Evolutionary conservation across 2,888 invertebrate species (phyloP).

Genomic region (Frankliniella fusca): DNA sequence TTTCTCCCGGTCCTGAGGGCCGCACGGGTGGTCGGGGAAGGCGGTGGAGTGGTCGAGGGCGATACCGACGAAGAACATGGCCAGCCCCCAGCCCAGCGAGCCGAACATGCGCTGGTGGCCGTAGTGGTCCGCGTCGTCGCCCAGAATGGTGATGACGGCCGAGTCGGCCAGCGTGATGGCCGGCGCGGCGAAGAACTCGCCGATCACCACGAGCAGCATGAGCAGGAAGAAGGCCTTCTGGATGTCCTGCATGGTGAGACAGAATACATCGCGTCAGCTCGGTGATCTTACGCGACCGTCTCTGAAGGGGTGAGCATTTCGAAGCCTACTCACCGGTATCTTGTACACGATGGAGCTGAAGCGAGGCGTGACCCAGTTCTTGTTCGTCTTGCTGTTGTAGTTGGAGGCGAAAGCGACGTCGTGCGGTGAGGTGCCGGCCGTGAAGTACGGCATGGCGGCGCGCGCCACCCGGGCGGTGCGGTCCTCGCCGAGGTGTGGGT

Average conservation of each 20-base stretch:
- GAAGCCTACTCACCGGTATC: conserved; percentile 46
- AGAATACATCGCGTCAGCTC: too few species aligned
- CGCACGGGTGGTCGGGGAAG: conserved; percentile 90
- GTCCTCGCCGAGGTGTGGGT: neutral
- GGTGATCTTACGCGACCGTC: too few species aligned
- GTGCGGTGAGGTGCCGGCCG: conserved; percentile 65
- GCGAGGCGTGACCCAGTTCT: conserved; percentile 79
- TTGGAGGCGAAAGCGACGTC: conserved; percentile 70
- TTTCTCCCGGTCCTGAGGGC: conserved; percentile 83
- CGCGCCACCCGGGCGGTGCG: neutral
- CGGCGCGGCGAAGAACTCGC: conserved; percentile 96
- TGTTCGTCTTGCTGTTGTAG: conserved; percentile 65
- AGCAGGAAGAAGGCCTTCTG: conserved; percentile 94
- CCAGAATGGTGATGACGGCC: conserved; percentile 82
- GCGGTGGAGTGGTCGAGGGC: conserved; percentile 94
- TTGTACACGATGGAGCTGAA: conserved; percentile 92
- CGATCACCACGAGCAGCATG: conserved; percentile 85
- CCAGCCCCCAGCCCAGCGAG: conserved; percentile 94
- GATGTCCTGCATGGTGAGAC: conserved; percentile 61
- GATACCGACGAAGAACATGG: conserved; percentile 98
- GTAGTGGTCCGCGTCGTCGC: conserved; percentile 83
- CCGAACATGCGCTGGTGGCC: conserved; percentile 98
- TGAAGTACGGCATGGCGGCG: conserved; percentile 41
- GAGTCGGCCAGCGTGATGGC: conserved; percentile 92
- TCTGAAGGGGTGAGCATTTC: too few species aligned